Evolutionary conservation across 2,797 vertebrate species (phyloP).

Genomic region (Sandelia bainsii): DNA sequence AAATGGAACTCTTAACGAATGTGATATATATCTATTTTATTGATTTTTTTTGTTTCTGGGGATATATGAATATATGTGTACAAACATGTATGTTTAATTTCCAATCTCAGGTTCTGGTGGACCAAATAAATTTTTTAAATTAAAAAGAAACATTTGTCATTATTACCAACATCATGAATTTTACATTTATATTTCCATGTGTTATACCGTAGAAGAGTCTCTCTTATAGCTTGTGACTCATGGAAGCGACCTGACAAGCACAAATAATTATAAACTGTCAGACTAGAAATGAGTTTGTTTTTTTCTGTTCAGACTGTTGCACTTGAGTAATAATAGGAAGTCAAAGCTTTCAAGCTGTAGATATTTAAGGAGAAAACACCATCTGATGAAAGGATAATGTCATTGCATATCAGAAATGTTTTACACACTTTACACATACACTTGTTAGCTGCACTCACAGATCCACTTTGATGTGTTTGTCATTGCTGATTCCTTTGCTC

Average conservation of each 20-base stretch:
- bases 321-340: slow-evolving; percentile 4
- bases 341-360: not conserved
- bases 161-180: not conserved
- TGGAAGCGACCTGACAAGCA: not conserved
- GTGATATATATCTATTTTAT: slow-evolving; percentile 96
- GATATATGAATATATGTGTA: slow-evolving; percentile 83
- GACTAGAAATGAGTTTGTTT: not conserved
- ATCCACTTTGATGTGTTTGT: slow-evolving; percentile 20
- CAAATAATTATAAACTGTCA: not conserved
- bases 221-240: slow-evolving; percentile 4
- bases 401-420: slow-evolving; percentile 10
- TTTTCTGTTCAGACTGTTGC: not conserved
- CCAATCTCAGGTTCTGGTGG: slow-evolving; percentile 98
- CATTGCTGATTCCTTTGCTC: slow-evolving; percentile 3
- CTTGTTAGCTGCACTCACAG: slow-evolving; percentile 22
- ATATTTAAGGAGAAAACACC: slow-evolving; percentile 3
- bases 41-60: slow-evolving; percentile 81
- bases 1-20: slow-evolving; percentile 84
- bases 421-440: not conserved
- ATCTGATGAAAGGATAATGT: slow-evolving; percentile 12
- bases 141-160: slow-evolving; percentile 50
- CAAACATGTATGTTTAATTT: slow-evolving; percentile 89
- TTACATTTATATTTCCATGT: not conserved
- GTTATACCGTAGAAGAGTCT: not conserved
- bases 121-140: slow-evolving; percentile 97